Evolutionary conservation across 2,113 vertebrate genomes (phyloP).

Genomic region (Notarius lentiginosus): DNA sequence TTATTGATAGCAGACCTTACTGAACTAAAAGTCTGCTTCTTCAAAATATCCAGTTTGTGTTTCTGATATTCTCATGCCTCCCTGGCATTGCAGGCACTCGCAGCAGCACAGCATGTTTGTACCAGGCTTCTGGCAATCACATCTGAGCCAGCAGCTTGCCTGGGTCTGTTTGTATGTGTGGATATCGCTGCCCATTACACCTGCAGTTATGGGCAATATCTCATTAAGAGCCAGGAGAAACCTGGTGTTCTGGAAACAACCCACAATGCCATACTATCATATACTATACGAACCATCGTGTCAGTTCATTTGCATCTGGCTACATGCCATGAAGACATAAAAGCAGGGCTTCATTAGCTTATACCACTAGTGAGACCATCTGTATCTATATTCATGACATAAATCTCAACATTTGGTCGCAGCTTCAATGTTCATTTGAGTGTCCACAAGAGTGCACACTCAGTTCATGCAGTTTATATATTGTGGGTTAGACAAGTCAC

Average conservation of each 20-base stretch:
- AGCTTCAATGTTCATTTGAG: not conserved
- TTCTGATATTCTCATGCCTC: not conserved
- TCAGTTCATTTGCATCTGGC: not conserved
- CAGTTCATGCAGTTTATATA: not conserved
- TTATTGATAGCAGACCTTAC: not conserved
- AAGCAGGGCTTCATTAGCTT: not conserved
- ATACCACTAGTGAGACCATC: not conserved
- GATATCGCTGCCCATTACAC: not conserved
- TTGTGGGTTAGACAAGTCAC: not conserved
- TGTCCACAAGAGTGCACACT: not conserved
- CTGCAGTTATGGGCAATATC: slow-evolving; percentile 1
- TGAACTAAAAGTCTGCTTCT: not conserved
- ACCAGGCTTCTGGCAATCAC: not conserved
- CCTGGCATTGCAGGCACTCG: not conserved
- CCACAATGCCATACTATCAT: not conserved
- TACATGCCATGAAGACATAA: not conserved
- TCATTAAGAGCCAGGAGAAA: not conserved
- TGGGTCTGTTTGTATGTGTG: not conserved
- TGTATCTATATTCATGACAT: not conserved
- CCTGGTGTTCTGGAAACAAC: not conserved
- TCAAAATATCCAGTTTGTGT: not conserved
- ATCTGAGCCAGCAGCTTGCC: not conserved
- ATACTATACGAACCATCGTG: not conserved
- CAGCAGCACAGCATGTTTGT: not conserved
- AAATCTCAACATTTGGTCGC: not conserved